Conservation (phyloP, 2,113 vertebrate genomes). For the Rhinogobius similis region DNA sequence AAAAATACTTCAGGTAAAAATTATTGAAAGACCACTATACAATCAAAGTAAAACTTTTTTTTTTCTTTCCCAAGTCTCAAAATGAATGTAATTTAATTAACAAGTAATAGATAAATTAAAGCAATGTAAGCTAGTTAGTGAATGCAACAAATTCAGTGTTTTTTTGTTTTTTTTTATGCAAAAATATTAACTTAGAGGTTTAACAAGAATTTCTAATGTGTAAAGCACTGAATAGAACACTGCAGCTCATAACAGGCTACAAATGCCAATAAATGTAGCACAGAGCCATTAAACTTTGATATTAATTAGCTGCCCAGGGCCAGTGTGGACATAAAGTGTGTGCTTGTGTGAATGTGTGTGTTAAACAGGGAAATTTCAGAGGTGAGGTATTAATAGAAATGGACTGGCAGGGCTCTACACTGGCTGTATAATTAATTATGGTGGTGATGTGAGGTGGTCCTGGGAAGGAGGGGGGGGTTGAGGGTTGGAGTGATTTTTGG, state of each 20-base stretch:
- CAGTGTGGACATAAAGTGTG: constrained; percentile 41
- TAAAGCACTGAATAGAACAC: constrained; percentile 2
- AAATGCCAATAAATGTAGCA: constrained; percentile 60
- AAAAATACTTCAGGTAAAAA: too few relatives aligned
- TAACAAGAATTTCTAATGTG: too few relatives aligned
- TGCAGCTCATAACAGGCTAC: constrained; percentile 35
- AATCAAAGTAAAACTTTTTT: too few relatives aligned
- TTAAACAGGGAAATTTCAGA: constrained; percentile 23
- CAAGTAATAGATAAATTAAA: too few relatives aligned
- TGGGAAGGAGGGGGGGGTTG: constrained; percentile 4
- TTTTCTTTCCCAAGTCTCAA: too few relatives aligned
- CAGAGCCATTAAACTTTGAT: constrained; percentile 56
- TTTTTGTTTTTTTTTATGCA: too few relatives aligned
- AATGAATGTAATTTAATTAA: too few relatives aligned
- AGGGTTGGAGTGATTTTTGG: constrained; percentile 33
- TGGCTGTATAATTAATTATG: constrained; percentile 67
- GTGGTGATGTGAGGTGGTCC: constrained; percentile 53
- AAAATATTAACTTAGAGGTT: background rate
- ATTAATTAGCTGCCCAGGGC: constrained; percentile 61
- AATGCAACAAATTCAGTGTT: too few relatives aligned
- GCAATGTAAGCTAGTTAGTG: too few relatives aligned
- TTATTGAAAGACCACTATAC: too few relatives aligned
- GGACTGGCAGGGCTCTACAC: constrained; percentile 50
- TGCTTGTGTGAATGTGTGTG: constrained; percentile 19
- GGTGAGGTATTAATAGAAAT: constrained; percentile 54